phyloP scores from a whole-genome alignment of 35 echinoderm and acorn worm species.

The Heliocidaris erythrogramma region DNA sequence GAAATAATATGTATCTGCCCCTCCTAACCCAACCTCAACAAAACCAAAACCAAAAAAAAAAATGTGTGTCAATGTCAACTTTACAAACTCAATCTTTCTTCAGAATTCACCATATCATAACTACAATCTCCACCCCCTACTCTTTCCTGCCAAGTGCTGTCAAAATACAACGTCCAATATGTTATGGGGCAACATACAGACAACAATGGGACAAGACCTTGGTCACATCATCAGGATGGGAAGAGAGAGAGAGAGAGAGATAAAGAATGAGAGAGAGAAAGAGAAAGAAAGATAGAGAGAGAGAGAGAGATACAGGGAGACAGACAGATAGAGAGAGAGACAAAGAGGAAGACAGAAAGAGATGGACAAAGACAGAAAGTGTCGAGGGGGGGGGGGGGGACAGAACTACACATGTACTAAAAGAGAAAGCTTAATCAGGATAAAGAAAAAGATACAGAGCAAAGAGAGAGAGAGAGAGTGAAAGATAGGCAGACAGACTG shows the following conservation, averaged over 20 bases:
- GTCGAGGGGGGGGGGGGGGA: too few species aligned
- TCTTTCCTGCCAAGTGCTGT: background rate
- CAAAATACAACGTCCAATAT: background rate
- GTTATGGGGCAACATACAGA: background rate
- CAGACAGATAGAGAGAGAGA: too few species aligned
- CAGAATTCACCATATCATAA: background rate
- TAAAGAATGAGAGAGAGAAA: background rate
- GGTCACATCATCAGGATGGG: background rate
- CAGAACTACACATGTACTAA: too few species aligned
- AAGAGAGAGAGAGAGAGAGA: background rate
- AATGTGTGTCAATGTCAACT: background rate
- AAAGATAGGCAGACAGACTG: background rate
- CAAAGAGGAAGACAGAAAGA: too few species aligned
- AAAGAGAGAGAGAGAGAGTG: background rate
- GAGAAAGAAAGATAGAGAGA: background rate
- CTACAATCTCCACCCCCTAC: background rate
- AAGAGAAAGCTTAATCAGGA: too few species aligned
- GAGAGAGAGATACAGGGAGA: background rate
- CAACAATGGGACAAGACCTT: background rate
- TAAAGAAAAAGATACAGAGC: too few species aligned
- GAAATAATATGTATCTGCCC: background rate
- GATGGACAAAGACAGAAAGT: background rate
- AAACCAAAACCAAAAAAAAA: background rate
- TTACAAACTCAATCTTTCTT: background rate
- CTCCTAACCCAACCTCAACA: background rate